Evolutionary conservation across 2,888 invertebrate species (phyloP), one percentile per base, ranked within the genome.

Genomic region (Limnephilus rhombicus): DNA sequence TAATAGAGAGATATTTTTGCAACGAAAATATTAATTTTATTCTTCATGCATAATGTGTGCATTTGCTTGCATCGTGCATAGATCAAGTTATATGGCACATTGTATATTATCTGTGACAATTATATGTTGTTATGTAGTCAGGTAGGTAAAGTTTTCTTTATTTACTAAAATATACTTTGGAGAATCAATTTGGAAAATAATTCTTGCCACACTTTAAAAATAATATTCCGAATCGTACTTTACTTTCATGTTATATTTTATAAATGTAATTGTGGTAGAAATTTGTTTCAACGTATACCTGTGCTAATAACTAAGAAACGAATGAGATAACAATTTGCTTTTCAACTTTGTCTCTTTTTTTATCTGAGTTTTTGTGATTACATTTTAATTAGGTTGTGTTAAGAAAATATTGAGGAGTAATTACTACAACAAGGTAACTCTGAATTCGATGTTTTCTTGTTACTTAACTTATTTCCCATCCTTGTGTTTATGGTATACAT

Each of bases 1-100:
- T 89, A 68, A 68, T 80, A 80, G 80, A 68, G 31, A 80, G n/a
- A 37, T 89, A 89, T 89, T 89, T 89, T 89, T 89, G 68, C 88
- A 89, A 45, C 11, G 80, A 89, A 89, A 68, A 18, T 89, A 29
- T 86, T 80, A 68, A 87, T 49, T 86, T 29, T 45, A 86, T 86
- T n/a, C 29, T 86, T 86, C 68, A n/a, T 68, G 24, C 11, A 12
- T 86, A 41, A 86, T 86, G 45, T 45, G 37, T 83, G 34, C 83
- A 18, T 68, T 82, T 31, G 12, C 49, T 86, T 45, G 37, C n/a
- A 80, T 80, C 49, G 31, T 45, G 24, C 15, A 24, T 89, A 41
- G 68, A 83, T 45, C 41, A 80, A 89, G 41, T 13, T 31, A 80
- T 41, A 4, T 80, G 80, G 29, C 80, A 80, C 88, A 80, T 89